Evolutionary conservation across 2,113 vertebrate genomes (phyloP).

Genomic region (Plotosus lineatus): DNA sequence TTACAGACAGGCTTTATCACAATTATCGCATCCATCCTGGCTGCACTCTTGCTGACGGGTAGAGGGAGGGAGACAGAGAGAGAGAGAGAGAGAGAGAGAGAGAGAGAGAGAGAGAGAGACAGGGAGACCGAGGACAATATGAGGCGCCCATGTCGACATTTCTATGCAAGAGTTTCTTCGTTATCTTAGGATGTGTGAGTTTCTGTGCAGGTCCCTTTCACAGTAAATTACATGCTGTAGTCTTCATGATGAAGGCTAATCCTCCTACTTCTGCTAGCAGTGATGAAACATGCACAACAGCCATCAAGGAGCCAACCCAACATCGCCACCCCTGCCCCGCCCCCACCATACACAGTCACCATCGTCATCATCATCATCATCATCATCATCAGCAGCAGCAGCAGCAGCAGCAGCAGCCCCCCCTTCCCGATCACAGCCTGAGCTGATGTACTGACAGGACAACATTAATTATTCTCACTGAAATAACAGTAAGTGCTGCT

Average conservation of each 20-base stretch:
- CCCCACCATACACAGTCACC: neutral
- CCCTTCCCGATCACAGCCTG: conserved; percentile 41
- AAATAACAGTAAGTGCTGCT: conserved; percentile 73
- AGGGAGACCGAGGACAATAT: conserved; percentile 26
- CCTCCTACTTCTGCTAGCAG: conserved; percentile 35
- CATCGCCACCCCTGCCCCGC: neutral
- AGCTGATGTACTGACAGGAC: conserved; percentile 50
- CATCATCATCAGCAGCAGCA: neutral
- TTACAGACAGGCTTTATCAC: conserved; percentile 59
- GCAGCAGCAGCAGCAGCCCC: neutral
- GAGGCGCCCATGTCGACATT: conserved; percentile 9
- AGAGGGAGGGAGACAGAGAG: conserved; percentile 14
- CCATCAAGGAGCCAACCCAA: neutral
- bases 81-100: conserved; percentile 21
- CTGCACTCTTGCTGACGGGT: conserved; percentile 40
- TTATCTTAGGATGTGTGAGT: conserved; percentile 25
- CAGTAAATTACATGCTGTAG: conserved; percentile 12
- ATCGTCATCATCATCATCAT: neutral
- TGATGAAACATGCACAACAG: conserved; percentile 16
- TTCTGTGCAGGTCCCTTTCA: conserved; percentile 3
- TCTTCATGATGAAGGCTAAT: conserved; percentile 33
- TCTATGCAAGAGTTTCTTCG: conserved; percentile 10
- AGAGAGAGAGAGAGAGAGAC: conserved; percentile 34
- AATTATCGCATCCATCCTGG: conserved; percentile 58
- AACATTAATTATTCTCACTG: conserved; percentile 54